phyloP scores from a whole-genome alignment of 2,113 vertebrate genomes.

The Agelaius phoeniceus region DNA sequence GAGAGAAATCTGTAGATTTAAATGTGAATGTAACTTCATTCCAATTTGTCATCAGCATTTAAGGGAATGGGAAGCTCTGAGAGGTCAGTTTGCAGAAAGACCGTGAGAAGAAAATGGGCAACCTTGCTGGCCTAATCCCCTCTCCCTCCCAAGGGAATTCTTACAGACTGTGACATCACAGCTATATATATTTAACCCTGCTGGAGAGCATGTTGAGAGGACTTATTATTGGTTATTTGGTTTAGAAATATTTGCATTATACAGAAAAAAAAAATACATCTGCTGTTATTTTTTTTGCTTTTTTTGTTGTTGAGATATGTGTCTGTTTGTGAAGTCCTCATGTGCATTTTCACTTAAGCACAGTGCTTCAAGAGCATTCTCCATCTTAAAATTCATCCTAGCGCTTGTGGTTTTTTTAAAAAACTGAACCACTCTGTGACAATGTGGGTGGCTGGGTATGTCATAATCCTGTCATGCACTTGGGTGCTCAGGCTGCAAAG shows the following conservation, averaged over 20 bases:
- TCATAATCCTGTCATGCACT: conserved; percentile 69
- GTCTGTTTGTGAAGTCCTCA: background rate
- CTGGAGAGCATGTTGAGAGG: background rate
- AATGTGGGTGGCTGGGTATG: conserved; percentile 49
- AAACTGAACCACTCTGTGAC: background rate
- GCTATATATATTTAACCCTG: background rate
- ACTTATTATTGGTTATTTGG: background rate
- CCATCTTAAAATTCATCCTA: conserved; percentile 7
- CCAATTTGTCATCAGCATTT: background rate
- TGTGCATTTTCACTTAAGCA: background rate
- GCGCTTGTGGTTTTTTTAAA: background rate
- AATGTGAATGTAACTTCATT: background rate
- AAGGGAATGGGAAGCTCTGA: background rate
- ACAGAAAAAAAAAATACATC: background rate
- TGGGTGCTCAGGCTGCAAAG: conserved; percentile 58
- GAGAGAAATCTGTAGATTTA: background rate
- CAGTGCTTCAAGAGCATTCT: background rate
- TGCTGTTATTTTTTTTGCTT: background rate
- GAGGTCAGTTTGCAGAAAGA: background rate
- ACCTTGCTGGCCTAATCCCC: background rate
- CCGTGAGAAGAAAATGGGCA: background rate
- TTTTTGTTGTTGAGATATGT: background rate
- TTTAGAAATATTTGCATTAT: background rate
- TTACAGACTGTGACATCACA: background rate
- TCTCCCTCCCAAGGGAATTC: background rate